Base-by-base conservation (phyloP, 1,140 invertebrate species). In the Ostrea denselamellosa region DNA sequence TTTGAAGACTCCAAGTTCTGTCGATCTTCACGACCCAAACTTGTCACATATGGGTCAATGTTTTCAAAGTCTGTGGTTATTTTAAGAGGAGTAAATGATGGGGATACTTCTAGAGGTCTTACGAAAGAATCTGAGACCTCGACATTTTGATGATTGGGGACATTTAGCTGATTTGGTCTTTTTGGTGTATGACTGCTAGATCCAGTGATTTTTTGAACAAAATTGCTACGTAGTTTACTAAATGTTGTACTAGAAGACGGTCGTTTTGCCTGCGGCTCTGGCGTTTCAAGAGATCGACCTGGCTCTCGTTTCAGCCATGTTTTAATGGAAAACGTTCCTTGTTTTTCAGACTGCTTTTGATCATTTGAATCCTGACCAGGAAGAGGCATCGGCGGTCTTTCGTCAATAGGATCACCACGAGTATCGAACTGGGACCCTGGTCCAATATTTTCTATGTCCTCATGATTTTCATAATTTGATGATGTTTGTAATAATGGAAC, bases 201-300 rank as follows among this genome's bases (percentile, higher is more conserved):
- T 25, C 87, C 87, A 14, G 92, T 87, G 17, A 92, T 88, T 88
- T 92, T 93, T 54, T 92, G 88, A 85, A 91, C 90, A 9, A 92
- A 89, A 65, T 89, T 89, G 86, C 90, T 90, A 34, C 88, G 83
- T 4, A 92, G 82, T 86, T 93, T 93, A 58, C 87, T 89, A 44
- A 92, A 91, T 4, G 91, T 90, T 22, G 84, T 86, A 25, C 81
- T 62, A 52, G 83, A 84, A 83, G 84, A 53, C 0, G 87, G 87
- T 34, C 89, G 58, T 34, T 90, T 89, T 25, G 85, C 5, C 51
- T 17, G 34, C 17, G 53, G 53, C 19, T 62, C 58, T 52, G 54
- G 34, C 12, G 52, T 83, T 14, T 88, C 87, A 65, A 34, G 44
- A n/a, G 22, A 7, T 77, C 89, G 90, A 25, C 88, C 81, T 77